Conservation (phyloP, 2,113 vertebrate species). For the Danio rerio region GRCz12tu NC_133200.1:11012001-11012500, state of each 20-base stretch:
- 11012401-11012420: background rate
- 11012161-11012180: background rate
- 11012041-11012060: no score
- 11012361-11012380: slow-evolving; percentile 1
- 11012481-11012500: no score
- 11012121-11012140: background rate
- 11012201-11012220: background rate
- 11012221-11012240: background rate
- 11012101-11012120: background rate
- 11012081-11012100: background rate
- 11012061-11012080: background rate
- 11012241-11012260: background rate
- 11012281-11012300: background rate
- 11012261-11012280: background rate
- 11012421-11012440: background rate
- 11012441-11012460: background rate
- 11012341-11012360: slow-evolving; percentile 4
- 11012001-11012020: no score
- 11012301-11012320: background rate
- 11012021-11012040: no score
- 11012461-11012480: no score
- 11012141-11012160: background rate
- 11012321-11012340: background rate
- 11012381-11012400: background rate
- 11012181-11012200: background rate